phyloP scores from a whole-genome alignment of 1,140 invertebrate genomes.

The Cydia strobilella region DNA sequence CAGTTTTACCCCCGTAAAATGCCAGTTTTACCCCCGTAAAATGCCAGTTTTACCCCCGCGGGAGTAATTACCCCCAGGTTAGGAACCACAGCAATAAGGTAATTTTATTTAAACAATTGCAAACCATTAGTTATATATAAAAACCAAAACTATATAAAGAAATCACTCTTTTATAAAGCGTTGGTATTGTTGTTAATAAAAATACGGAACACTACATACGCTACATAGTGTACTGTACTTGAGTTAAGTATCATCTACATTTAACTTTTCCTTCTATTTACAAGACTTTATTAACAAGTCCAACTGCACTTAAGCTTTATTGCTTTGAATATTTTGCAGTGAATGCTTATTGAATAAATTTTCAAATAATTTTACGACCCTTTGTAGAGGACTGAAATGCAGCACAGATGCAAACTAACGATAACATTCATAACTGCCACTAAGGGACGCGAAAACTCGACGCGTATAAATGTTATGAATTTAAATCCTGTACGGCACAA shows the following conservation, averaged over 20 bases:
- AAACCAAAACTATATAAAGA: no score
- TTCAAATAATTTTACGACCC: slow-evolving; percentile 8
- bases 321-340: background rate
- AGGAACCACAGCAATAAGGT: no score
- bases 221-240: background rate
- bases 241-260: background rate
- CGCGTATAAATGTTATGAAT: slow-evolving; percentile 22
- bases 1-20: no score
- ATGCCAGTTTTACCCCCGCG: no score
- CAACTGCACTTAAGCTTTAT: background rate
- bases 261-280: background rate
- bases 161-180: no score
- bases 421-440: slow-evolving; percentile 25
- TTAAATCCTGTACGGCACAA: slow-evolving; percentile 40
- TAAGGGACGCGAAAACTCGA: slow-evolving; percentile 17
- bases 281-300: slow-evolving; percentile 3
- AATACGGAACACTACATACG: no score
- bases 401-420: slow-evolving; percentile 5
- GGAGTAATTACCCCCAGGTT: no score
- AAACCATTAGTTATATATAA: no score
- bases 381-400: background rate
- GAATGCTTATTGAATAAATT: background rate
- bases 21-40: no score
- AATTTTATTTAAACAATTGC: no score
- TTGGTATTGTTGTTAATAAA: background rate